Percentiles rank a stretch among this genome's conserved stretches.
Conservation (phyloP, 1,140 invertebrate species). For the Scaptomyza montana region DNA sequence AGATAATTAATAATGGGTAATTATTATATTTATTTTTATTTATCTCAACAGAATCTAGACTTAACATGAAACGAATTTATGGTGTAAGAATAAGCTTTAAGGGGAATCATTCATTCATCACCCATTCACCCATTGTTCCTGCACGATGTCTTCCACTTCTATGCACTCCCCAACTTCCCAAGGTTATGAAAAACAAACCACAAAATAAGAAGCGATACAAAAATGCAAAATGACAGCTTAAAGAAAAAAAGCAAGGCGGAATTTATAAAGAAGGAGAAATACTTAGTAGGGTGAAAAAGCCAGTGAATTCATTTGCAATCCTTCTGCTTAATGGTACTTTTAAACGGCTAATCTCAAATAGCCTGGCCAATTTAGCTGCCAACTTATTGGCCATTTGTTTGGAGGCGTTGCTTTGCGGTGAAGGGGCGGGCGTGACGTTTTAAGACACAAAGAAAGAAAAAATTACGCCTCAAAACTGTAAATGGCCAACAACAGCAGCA, state of each 20-base stretch:
- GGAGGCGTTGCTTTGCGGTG: neutral
- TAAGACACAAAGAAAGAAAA: constrained; percentile 52
- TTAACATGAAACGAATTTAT: too few relatives aligned
- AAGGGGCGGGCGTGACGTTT: constrained; percentile 57
- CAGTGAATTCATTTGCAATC: constrained; percentile 61
- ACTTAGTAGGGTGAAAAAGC: neutral
- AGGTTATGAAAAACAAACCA: constrained; percentile 1
- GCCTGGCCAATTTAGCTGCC: constrained; percentile 50
- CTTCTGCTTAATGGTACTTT: constrained; percentile 46
- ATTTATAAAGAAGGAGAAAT: neutral
- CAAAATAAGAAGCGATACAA: too few relatives aligned
- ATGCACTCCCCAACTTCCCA: neutral
- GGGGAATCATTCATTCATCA: too few relatives aligned
- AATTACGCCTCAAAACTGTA: constrained; percentile 77
- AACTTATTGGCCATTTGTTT: constrained; percentile 56
- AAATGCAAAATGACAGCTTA: constrained; percentile 6
- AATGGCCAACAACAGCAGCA: constrained; percentile 57
- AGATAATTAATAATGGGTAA: too few relatives aligned
- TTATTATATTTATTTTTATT: too few relatives aligned
- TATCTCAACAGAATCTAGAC: too few relatives aligned
- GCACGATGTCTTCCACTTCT: neutral
- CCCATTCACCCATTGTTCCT: too few relatives aligned
- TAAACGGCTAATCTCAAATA: constrained; percentile 67
- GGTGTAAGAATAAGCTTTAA: too few relatives aligned
- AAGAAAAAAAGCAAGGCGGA: neutral